Conservation (phyloP, 2,113 vertebrate genomes). For the Zosterops hypoxanthus region DNA sequence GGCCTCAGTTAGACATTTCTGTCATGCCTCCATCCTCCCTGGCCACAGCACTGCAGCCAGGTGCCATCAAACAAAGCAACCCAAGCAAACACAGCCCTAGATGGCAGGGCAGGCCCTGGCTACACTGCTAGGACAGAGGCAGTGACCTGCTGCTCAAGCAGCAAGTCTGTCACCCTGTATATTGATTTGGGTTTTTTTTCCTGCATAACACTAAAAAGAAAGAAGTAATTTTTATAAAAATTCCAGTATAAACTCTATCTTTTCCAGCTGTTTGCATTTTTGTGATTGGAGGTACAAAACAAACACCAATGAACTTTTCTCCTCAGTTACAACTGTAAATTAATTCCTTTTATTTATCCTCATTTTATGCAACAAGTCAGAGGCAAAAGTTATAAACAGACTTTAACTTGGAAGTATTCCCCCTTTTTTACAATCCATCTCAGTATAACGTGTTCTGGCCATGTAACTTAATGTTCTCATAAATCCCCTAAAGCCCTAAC, state of each 20-base stretch:
- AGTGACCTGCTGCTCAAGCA: background rate
- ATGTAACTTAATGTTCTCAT: background rate
- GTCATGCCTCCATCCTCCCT: background rate
- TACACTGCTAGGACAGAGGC: background rate
- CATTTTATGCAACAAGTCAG: background rate
- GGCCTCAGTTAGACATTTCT: background rate
- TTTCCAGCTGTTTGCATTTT: background rate
- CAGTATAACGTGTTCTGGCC: background rate
- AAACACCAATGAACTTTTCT: background rate
- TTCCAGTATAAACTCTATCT: background rate
- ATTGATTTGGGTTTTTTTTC: accelerated
- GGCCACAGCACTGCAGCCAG: background rate
- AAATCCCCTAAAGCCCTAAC: background rate
- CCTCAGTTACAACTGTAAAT: background rate
- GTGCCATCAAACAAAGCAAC: background rate
- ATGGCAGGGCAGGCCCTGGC: background rate
- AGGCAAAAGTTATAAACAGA: background rate
- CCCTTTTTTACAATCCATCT: background rate
- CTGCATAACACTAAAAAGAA: background rate
- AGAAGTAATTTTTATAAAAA: background rate
- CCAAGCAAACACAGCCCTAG: background rate
- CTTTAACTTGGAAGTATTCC: background rate
- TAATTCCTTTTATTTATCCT: background rate
- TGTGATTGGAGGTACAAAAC: background rate
- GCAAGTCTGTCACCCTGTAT: background rate